phyloP scores from a whole-genome alignment of 2,797 vertebrate species.

The Fistularia tabacaria region DNA sequence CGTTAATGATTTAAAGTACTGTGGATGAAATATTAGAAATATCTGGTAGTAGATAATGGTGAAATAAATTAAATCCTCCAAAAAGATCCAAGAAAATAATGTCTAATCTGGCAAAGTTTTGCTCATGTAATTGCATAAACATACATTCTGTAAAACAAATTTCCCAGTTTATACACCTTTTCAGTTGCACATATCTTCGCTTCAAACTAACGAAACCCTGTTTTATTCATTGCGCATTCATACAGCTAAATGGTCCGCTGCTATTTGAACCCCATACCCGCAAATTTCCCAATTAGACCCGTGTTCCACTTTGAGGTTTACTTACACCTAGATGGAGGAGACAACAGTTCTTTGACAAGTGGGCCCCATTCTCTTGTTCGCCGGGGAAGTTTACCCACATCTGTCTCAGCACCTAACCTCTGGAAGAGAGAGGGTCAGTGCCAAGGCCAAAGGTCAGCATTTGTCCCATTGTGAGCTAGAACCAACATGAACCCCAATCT shows the following conservation, averaged over 20 bases:
- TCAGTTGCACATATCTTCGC: too few species aligned
- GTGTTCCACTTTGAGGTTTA: constrained; percentile 71
- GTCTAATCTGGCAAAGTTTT: too few species aligned
- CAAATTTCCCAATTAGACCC: constrained; percentile 76
- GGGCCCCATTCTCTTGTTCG: constrained; percentile 71
- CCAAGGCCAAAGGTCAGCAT: constrained; percentile 74
- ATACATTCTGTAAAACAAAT: too few species aligned
- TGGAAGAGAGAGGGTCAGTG: constrained; percentile 72
- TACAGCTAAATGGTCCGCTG: constrained; percentile 47
- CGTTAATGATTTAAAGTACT: too few species aligned
- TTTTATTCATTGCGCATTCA: constrained; percentile 50
- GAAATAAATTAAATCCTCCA: too few species aligned
- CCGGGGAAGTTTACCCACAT: constrained; percentile 81
- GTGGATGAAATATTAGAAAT: too few species aligned
- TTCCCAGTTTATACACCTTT: too few species aligned
- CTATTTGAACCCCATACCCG: constrained; percentile 70
- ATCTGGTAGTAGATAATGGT: too few species aligned
- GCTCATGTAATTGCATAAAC: too few species aligned
- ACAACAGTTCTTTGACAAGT: constrained; percentile 74
- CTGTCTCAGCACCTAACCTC: constrained; percentile 77
- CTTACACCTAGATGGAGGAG: constrained; percentile 55
- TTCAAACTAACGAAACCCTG: not conserved
- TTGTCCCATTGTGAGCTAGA: constrained; percentile 74
- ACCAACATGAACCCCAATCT: constrained; percentile 73
- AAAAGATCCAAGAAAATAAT: too few species aligned